Evolutionary conservation across 2,888 invertebrate species (phyloP).

Genomic region (Aleiodes testaceus): DNA sequence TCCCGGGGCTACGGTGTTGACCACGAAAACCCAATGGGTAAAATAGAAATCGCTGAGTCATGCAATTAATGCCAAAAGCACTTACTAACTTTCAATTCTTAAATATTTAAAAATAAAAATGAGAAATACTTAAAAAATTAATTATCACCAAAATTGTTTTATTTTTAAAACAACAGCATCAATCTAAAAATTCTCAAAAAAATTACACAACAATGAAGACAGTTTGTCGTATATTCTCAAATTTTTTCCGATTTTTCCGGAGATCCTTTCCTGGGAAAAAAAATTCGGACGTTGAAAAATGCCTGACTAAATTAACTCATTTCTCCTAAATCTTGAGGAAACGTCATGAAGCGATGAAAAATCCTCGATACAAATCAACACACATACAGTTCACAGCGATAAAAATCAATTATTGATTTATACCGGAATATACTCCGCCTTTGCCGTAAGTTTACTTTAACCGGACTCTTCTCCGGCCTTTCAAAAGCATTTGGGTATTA

Average conservation of each 20-base stretch:
- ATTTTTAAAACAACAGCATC: no score
- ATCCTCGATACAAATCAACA: background rate
- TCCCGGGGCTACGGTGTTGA: constrained; percentile 20
- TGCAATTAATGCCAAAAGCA: constrained; percentile 2
- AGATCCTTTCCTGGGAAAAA: no score
- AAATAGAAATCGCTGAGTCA: constrained; percentile 22
- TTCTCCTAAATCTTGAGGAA: no score
- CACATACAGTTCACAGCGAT: background rate
- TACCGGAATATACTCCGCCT: background rate
- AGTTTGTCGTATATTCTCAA: background rate
- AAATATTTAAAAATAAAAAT: background rate
- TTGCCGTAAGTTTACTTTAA: no score
- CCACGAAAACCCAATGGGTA: constrained; percentile 15
- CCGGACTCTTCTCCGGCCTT: background rate
- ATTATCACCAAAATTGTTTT: no score
- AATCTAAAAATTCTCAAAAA: background rate
- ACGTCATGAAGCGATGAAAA: background rate
- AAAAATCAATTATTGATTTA: constrained; percentile 7
- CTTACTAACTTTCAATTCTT: background rate
- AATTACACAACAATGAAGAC: background rate
- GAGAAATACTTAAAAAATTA: background rate
- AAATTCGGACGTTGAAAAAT: no score
- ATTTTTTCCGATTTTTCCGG: background rate
- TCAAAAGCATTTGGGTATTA: constrained; percentile 12
- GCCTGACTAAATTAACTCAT: no score